phyloP scores from a whole-genome alignment of 2,113 vertebrate genomes.

The Gnathonemus echidnorhynchus region DNA sequence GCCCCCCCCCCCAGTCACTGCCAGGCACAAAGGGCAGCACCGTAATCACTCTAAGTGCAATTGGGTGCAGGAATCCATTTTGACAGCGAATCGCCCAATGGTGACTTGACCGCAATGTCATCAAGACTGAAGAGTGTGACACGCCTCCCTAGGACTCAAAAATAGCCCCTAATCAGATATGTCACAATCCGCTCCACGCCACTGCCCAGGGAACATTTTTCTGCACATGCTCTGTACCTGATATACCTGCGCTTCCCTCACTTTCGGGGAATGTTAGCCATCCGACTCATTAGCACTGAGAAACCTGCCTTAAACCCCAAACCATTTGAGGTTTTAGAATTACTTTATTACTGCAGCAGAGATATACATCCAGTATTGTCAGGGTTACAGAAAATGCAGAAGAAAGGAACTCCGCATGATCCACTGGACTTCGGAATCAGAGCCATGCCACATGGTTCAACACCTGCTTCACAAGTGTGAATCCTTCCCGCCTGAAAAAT shows the following conservation, averaged over 20 bases:
- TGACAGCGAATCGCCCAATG: conserved; percentile 8
- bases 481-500: not conserved
- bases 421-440: not conserved
- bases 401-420: not conserved
- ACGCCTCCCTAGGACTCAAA: not conserved
- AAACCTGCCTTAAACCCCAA: not conserved
- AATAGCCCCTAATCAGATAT: not conserved
- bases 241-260: not conserved
- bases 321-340: not conserved
- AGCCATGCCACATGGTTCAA: not conserved
- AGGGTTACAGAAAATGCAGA: too few species aligned
- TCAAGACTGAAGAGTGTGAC: not conserved
- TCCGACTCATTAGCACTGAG: not conserved
- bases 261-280: too few species aligned
- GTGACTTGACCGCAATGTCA: conserved; percentile 1
- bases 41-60: conserved; percentile 28
- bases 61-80: conserved; percentile 15
- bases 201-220: not conserved
- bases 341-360: not conserved
- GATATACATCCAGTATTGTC: not conserved
- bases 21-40: conserved; percentile 24
- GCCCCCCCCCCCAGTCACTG: conserved; percentile 28
- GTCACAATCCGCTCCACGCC: not conserved
- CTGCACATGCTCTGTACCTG: not conserved
- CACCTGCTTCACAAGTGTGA: not conserved